Evolutionary conservation across 2,113 vertebrate species (phyloP).

Genomic region (Danionella cerebrum): DNA sequence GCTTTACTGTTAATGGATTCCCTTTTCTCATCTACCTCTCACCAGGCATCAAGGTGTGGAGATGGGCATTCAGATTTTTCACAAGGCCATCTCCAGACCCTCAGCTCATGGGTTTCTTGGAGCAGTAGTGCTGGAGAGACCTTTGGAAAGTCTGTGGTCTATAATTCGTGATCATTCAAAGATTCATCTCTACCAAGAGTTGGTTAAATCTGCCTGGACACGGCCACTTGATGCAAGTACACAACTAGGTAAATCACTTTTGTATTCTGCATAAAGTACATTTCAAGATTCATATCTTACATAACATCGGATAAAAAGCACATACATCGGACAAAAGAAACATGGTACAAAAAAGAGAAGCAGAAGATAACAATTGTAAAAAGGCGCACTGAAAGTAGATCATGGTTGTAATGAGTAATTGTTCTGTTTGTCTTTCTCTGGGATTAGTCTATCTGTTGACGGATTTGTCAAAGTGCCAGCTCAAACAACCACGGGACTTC

Average conservation of each 20-base stretch:
- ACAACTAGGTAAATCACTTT: slow-evolving; percentile 83
- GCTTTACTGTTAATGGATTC: too few relatives aligned
- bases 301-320: too few relatives aligned
- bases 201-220: slow-evolving; percentile 73
- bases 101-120: slow-evolving; percentile 85
- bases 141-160: slow-evolving; percentile 73
- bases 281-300: too few relatives aligned
- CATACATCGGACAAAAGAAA: too few relatives aligned
- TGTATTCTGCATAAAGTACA: too few relatives aligned
- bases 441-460: slow-evolving; percentile 83
- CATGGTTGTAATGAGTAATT: too few relatives aligned
- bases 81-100: slow-evolving; percentile 74
- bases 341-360: too few relatives aligned
- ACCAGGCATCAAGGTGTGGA: slow-evolving; percentile 80
- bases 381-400: too few relatives aligned
- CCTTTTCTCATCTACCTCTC: not conserved
- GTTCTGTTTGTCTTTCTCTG: slow-evolving; percentile 16
- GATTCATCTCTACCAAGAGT: slow-evolving; percentile 76
- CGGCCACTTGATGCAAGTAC: slow-evolving; percentile 80
- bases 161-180: slow-evolving; percentile 77
- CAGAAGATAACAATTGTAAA: too few relatives aligned
- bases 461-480: slow-evolving; percentile 70
- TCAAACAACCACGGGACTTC: slow-evolving; percentile 91
- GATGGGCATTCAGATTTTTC: slow-evolving; percentile 76
- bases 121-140: slow-evolving; percentile 73